Evolutionary conservation across 2,888 invertebrate species (phyloP), one percentile per base, ranked within the genome.

Genomic region (Drosophila fungiperda): DNA sequence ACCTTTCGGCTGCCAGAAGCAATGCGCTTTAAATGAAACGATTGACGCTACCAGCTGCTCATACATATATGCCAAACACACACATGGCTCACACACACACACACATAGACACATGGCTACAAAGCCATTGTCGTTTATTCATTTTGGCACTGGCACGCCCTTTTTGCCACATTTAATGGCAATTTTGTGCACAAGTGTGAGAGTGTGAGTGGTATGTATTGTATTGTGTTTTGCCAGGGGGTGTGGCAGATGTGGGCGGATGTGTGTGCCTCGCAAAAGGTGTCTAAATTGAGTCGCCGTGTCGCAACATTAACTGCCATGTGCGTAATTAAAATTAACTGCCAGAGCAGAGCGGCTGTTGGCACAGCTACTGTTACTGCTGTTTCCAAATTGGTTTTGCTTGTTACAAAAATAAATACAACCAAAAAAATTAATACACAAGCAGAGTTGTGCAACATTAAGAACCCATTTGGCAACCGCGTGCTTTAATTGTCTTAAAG

Each of bases 281-380:
- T 85, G 85, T 86, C 90, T 87, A 85, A 85, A 85, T 85, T 88
- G 85, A 83, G 87, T 83, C 76, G 90, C 86, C 78, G 76, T 89
- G 90, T 88, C 90, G 83, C 83, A 74, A 80, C 83, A 87, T 73
- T 85, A 85, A 85, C 82, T 75, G 82, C 85, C 87, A 73, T 79
- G 80, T 87, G 89, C 82, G 87, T 87, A 89, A 90, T 87, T 87
- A 87, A 87, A 90, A 87, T 89, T 90, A 87, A 87, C 90, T 90
- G 87, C 75, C 81, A 59, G 23, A 49, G 55, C 63, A 54, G 48
- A 36, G 40, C 42, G 59, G 20, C 35, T 50, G 54, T 38, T 58
- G 53, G 58, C 67, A 71, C 38, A 55, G 63, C 61, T 35, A 15
- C 53, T 29, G 52, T 54, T 48, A 42, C 23, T 61, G 32, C 55